These are phyloP conservation scores for Cremastinae sp. DNA, from an alignment of 2,888 invertebrate species.

Conservation along the genomic window DNA sequence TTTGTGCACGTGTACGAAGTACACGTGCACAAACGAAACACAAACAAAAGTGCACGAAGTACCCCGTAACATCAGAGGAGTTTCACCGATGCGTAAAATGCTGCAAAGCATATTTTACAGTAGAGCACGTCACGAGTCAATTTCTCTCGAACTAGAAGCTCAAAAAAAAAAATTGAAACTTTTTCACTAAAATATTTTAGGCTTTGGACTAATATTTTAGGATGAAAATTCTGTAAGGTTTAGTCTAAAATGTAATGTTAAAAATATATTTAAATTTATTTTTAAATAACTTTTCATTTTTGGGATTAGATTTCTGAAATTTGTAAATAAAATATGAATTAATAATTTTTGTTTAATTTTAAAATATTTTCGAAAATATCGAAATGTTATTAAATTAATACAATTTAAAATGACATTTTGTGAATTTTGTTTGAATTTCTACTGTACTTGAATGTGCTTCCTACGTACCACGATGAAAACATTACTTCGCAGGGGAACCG, in stretches of 20 bases:
- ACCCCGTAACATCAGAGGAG: constrained; percentile 16
- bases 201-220: no score
- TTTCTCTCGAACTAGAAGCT: neutral
- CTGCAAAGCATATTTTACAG: constrained; percentile 36
- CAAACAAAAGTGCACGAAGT: neutral
- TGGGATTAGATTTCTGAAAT: no score
- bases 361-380: neutral
- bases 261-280: no score
- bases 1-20: no score
- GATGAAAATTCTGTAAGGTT: no score
- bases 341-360: neutral
- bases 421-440: neutral
- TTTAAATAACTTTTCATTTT: no score
- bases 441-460: constrained; percentile 17
- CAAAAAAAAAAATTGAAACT: neutral
- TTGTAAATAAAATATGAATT: no score
- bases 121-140: constrained; percentile 24
- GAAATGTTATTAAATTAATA: neutral
- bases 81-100: constrained; percentile 57
- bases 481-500: constrained; percentile 21
- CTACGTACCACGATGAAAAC: constrained; percentile 46
- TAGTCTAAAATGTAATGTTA: no score
- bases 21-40: no score
- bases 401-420: neutral
- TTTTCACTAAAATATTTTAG: no score